These are phyloP conservation scores for Neoitamus cyanurus DNA, from an alignment of 2,888 invertebrate species.

Conservation along the genomic window DNA sequence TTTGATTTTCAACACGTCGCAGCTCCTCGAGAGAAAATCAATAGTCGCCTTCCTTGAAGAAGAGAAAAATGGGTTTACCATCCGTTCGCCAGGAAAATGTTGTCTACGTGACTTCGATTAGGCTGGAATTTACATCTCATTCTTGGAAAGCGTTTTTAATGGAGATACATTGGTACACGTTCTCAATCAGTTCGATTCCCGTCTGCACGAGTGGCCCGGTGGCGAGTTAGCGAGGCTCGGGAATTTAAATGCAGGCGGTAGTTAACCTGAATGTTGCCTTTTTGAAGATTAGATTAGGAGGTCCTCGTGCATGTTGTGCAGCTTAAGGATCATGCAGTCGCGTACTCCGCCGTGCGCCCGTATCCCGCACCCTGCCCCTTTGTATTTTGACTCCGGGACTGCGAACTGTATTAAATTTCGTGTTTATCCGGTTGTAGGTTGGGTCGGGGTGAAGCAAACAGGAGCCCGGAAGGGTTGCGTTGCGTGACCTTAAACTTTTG, in stretches of 20 bases:
- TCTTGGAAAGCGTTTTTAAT: slow-evolving; percentile 42
- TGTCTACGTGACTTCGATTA: slow-evolving; percentile 45
- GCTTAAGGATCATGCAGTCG: slow-evolving; percentile 9
- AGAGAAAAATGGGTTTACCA: slow-evolving; percentile 36
- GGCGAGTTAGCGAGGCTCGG: not conserved
- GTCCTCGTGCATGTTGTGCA: slow-evolving; percentile 4
- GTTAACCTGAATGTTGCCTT: not conserved
- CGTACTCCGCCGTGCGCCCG: not conserved
- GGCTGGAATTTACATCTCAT: slow-evolving; percentile 39
- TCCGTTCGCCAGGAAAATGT: slow-evolving; percentile 44
- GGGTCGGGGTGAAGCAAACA: not conserved
- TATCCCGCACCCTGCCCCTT: not conserved
- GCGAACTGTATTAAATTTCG: slow-evolving; percentile 7
- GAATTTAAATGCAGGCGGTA: slow-evolving; percentile 16
- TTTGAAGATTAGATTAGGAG: not conserved
- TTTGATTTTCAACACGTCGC: slow-evolving; percentile 42
- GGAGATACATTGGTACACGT: slow-evolving; percentile 43
- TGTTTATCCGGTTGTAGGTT: not conserved
- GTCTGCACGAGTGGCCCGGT: slow-evolving; percentile 32
- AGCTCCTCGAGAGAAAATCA: slow-evolving; percentile 23
- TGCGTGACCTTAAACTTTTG: slow-evolving; percentile 40
- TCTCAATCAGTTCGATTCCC: slow-evolving; percentile 39
- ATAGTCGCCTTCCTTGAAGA: slow-evolving; percentile 15
- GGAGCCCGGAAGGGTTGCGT: not conserved
- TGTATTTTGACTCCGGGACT: not conserved